Evolutionary conservation across 2,113 vertebrate genomes (phyloP).

Genomic region (Pangasianodon gigas): DNA sequence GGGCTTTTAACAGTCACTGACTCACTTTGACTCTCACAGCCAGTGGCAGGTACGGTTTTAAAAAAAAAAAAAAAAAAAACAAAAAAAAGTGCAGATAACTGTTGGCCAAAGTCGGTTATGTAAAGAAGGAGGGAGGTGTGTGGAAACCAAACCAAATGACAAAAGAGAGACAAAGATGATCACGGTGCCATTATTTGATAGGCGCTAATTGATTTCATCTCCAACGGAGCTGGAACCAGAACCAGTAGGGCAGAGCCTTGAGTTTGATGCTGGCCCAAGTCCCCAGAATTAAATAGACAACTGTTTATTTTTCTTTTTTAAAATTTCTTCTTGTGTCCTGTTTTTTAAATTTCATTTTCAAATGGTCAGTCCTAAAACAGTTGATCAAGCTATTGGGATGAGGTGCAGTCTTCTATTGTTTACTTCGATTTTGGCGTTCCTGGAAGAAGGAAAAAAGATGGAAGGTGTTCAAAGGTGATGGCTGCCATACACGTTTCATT

Average conservation of each 20-base stretch:
- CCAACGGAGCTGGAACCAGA: slow-evolving; percentile 71
- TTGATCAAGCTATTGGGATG: slow-evolving; percentile 65
- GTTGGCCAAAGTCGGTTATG: slow-evolving; percentile 66
- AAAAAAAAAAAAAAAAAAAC: not conserved
- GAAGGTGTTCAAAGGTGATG: not conserved
- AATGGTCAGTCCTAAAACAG: slow-evolving; percentile 74
- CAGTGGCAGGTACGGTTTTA: not conserved
- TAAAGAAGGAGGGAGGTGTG: slow-evolving; percentile 59
- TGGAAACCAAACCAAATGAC: slow-evolving; percentile 65
- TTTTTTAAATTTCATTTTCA: slow-evolving; percentile 66
- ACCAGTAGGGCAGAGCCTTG: slow-evolving; percentile 74
- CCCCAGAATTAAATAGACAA: slow-evolving; percentile 77
- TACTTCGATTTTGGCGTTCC: slow-evolving; percentile 94
- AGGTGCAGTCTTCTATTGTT: slow-evolving; percentile 77
- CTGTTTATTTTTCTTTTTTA: slow-evolving; percentile 65
- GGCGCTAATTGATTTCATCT: slow-evolving; percentile 78
- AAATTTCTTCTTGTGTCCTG: slow-evolving; percentile 66
- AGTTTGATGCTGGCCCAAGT: slow-evolving; percentile 78
- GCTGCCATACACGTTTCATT: not conserved
- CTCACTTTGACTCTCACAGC: slow-evolving; percentile 56
- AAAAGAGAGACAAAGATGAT: slow-evolving; percentile 58
- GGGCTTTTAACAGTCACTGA: slow-evolving; percentile 72
- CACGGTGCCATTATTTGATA: slow-evolving; percentile 73
- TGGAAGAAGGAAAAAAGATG: slow-evolving; percentile 61
- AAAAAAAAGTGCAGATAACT: slow-evolving; percentile 66